Base-by-base conservation (phyloP, 1,140 invertebrate species). In the Lepeophtheirus salmonis region DNA sequence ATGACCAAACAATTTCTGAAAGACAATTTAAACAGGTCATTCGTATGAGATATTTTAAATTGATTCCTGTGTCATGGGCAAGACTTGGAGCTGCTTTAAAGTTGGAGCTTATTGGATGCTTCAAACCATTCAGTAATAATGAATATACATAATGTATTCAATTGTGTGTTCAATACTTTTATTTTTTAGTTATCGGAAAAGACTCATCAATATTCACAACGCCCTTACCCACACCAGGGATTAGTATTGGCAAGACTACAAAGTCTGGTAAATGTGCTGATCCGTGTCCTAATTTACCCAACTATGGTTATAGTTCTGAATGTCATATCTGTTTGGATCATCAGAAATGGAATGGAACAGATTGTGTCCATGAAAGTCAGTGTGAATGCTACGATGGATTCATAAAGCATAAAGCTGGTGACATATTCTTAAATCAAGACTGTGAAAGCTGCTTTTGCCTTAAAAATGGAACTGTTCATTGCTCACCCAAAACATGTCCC, bases 251-350 rank as follows among this genome's bases (percentile, higher is more conserved):
- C 6, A 41, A 41, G 30, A 41, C 30, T 10, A 6, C 30, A 6
- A n/a, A 41, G 6, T n/a, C 30, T 41, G 30, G n/a, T 6, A n/a
- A n/a, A 6, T 41, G 30, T 41, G 30, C 30, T 10, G 22, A 54
- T 20, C 52, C 52, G 2, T 54, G 52, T 54, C 52, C 52, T n/a
- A 54, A 54, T 23, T n/a, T 54, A 16, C 52, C 52, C n/a, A 41
- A 41, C 30, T 41, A 10, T n/a, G n/a, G n/a, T n/a, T 41, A 41
- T 41, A n/a, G n/a, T 10, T 41, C 30, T 41, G 30, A 41, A 10
- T 41, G 30, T 41, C 30, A 41, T 41, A 16, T 13, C 17, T 54
- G 52, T 20, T 18, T n/a, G 2, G 52, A 54, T 3, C n/a, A 24
- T 20, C n/a, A 21, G 23, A 12, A 16, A 21, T 54, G 52, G 52